Evolutionary conservation across 2,888 invertebrate species (phyloP).

Genomic region (Syrista parreyssii): DNA sequence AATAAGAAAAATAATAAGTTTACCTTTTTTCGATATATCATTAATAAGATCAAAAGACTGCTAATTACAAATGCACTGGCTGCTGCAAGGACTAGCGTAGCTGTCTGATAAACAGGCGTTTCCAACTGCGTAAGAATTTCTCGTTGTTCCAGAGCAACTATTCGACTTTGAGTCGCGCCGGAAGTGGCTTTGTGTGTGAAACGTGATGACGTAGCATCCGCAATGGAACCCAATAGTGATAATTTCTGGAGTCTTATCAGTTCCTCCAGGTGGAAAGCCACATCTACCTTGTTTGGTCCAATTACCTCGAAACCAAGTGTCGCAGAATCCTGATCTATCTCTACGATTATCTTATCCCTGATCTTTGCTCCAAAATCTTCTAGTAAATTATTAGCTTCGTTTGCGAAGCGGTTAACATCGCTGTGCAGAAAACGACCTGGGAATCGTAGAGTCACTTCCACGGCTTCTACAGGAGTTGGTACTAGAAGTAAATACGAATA

Average conservation of each 20-base stretch:
- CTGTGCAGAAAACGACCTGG: slow-evolving; percentile 70
- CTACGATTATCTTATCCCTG: slow-evolving; percentile 52
- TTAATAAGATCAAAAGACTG: slow-evolving; percentile 78
- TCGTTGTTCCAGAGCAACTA: slow-evolving; percentile 73
- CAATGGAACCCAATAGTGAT: slow-evolving; percentile 67
- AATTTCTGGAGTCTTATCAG: slow-evolving; percentile 73
- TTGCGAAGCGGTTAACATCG: slow-evolving; percentile 52
- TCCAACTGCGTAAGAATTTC: slow-evolving; percentile 77
- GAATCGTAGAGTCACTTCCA: slow-evolving; percentile 80
- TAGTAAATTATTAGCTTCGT: slow-evolving; percentile 55
- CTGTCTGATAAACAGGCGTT: slow-evolving; percentile 78
- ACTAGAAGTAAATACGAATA: slow-evolving; percentile 65
- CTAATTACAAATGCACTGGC: slow-evolving; percentile 85
- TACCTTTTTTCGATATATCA: slow-evolving; percentile 77
- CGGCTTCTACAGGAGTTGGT: slow-evolving; percentile 79
- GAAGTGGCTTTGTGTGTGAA: slow-evolving; percentile 70
- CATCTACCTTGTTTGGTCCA: slow-evolving; percentile 81
- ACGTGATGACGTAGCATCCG: slow-evolving; percentile 75
- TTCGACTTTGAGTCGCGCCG: slow-evolving; percentile 61
- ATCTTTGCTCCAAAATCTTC: slow-evolving; percentile 58
- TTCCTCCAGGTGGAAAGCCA: slow-evolving; percentile 83
- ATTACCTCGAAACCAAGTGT: slow-evolving; percentile 68
- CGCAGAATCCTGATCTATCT: slow-evolving; percentile 57
- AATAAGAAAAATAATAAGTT: background rate
- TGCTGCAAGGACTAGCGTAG: slow-evolving; percentile 80